Percentiles rank a stretch among this genome's conserved stretches.
Evolutionary conservation across 2,888 invertebrate genomes (phyloP).

Genomic region (Nomada fucata): DNA sequence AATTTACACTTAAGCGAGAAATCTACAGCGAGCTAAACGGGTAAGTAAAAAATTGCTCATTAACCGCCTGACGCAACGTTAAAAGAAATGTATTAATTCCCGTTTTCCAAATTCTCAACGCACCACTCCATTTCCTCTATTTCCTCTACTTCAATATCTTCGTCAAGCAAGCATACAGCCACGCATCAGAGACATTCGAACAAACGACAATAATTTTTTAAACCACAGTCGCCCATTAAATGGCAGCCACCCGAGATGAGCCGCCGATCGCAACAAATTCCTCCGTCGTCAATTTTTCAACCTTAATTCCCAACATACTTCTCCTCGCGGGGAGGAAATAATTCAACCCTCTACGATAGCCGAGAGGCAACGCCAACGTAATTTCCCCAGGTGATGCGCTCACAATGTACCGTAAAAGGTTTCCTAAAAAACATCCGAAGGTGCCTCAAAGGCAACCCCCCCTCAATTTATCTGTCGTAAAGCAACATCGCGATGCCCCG

Average conservation of each 20-base stretch:
- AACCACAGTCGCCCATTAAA: not conserved
- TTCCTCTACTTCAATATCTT: not conserved
- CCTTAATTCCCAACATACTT: slow-evolving; percentile 10
- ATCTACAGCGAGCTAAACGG: too few relatives aligned
- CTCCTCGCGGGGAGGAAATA: not conserved
- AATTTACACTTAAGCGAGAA: too few relatives aligned
- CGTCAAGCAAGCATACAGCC: not conserved
- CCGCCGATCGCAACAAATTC: slow-evolving; percentile 3
- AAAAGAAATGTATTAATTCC: too few relatives aligned
- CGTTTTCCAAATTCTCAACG: too few relatives aligned
- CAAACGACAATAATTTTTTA: not conserved
- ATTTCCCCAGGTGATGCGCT: slow-evolving; percentile 24
- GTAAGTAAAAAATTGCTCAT: too few relatives aligned
- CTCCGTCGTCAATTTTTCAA: not conserved
- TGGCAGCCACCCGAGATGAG: not conserved
- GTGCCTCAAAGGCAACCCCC: slow-evolving; percentile 35
- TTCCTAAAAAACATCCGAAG: slow-evolving; percentile 39
- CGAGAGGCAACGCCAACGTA: not conserved
- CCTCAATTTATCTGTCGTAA: slow-evolving; percentile 62
- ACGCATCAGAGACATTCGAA: not conserved
- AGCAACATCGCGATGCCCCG: slow-evolving; percentile 54
- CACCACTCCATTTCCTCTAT: too few relatives aligned
- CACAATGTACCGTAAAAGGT: slow-evolving; percentile 36
- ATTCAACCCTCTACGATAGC: slow-evolving; percentile 8
- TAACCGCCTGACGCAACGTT: too few relatives aligned